Base-by-base conservation (phyloP, 2,888 invertebrate species). In the Standfussiana lucernea region DNA sequence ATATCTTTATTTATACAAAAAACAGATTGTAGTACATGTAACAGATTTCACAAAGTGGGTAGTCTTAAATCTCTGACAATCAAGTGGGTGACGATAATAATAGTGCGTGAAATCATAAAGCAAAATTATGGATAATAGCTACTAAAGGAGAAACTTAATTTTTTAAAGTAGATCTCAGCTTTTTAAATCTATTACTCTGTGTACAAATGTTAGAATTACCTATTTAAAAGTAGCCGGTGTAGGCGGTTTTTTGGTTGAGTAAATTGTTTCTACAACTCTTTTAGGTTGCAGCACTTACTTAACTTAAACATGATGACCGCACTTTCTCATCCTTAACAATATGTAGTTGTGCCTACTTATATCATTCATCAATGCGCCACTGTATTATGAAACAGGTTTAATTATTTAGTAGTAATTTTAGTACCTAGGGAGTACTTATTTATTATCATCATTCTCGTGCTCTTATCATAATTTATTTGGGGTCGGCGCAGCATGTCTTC, bases 101-200 rank as follows among this genome's bases (percentile, higher is more conserved):
- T 18, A 37, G 42, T 61, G 65, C 40, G 75, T 77, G 67, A 84
- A 83, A 86, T 85, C 62, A 40, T 84, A 75, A 80, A 77, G n/a
- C 64, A 47, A 74, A 84, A 86, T 86, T 84, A 81, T 64, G 28
- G 67, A 68, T 84, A 86, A 78, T 80, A 5, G 37, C 35, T 1
- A 35, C 24, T 21, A 11, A 53, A 45, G 37, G 66, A 74, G 72
- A 77, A 84, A 85, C 75, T 65, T 65, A 1, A 64, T 45, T n/a
- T 42, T 72, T 75, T 47, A 35, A 78, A 68, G 62, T 71, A 59
- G 59, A 18, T n/a, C 35, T 64, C n/a, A 56, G 37, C 61, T 62
- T 82, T 84, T 70, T 62, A 84, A 77, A 83, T 65, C 68, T 80
- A 69, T 77, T 77, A 59, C 42, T 64, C 32, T 67, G 35, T 62